Evolutionary conservation across 1,140 invertebrate genomes (phyloP), one percentile per base, ranked within the genome.

Genomic region (Brachionus asplanchnoidis): DNA sequence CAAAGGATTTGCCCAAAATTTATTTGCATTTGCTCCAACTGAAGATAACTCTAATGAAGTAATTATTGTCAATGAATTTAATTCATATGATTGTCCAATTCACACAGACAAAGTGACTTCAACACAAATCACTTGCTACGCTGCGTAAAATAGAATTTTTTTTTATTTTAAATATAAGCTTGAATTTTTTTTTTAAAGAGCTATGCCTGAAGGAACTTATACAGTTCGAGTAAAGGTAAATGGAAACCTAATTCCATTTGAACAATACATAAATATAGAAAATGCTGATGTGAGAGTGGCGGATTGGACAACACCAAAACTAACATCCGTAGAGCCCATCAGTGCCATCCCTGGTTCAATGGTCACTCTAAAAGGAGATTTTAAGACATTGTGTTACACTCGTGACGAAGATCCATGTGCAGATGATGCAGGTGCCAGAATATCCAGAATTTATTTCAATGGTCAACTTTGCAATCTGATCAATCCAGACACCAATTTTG

Each of bases 331-430:
- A 6, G 86, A 53, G 42, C 84, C 66, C 8, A 84, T 32, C 12
- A 77, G 86, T 9, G 87, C 85, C 9, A 87, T 86, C 2, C 68
- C 85, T 4, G 23, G 50, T 0, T 86, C 87, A 70, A 75, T 44
- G 8, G 66, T 88, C 20, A 85, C 85, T 0, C 23, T 87, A 6
- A 40, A 26, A 44, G 88, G 88, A 9, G 28, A 56, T 20, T 80
- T 80, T 23, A 80, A 80, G 20, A 80, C 77, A 3, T 14, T 40
- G 32, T 80, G 77, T 23, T 80, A 80, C 23, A 60, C 77, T 11
- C 50, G 77, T 14, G 77, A 80, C 12, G 50, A 60, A 20, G 53
- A 80, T 5, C n/a, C 40, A 60, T 80, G 77, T 80, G 77, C 50
- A 2, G 50, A 80, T 40, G 77, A 80, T 40, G 56, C 50, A 36